Conservation (phyloP, 2,113 vertebrate genomes). For the Phalacrocorax pelagicus region DNA sequence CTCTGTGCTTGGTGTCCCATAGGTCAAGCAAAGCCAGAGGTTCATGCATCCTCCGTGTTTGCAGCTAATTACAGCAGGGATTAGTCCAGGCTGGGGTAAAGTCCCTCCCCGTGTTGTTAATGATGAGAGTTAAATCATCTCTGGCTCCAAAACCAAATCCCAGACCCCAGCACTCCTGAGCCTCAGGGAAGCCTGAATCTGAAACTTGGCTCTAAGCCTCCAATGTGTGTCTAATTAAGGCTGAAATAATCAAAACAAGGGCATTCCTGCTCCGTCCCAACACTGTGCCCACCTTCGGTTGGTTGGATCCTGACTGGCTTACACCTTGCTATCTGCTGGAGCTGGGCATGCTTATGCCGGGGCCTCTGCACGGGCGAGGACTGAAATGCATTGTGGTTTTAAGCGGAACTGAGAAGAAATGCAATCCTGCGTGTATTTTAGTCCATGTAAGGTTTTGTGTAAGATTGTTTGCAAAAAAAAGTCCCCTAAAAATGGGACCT, state of each 20-base stretch:
- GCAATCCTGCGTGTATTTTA: background rate
- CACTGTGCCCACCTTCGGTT: background rate
- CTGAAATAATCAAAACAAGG: background rate
- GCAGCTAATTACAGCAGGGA: background rate
- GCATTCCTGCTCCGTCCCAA: background rate
- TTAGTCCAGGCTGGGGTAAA: background rate
- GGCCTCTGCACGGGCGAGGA: background rate
- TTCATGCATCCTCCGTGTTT: background rate
- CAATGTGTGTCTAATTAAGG: background rate
- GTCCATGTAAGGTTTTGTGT: background rate
- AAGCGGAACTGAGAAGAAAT: background rate
- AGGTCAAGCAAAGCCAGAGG: background rate
- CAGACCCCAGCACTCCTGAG: background rate
- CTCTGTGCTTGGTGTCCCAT: background rate
- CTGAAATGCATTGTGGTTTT: background rate
- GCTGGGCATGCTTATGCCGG: background rate
- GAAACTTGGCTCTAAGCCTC: background rate
- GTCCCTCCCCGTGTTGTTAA: background rate
- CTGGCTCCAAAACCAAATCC: background rate
- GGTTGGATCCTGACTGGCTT: background rate
- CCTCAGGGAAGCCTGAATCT: background rate
- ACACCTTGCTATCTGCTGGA: background rate
- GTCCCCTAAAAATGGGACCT: background rate
- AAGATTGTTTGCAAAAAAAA: background rate
- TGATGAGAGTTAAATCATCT: background rate